A percentile compares a stretch with the other conserved stretches of the same genome.
Conservation (phyloP, 1,140 invertebrate genomes). For the Campoletis sonorensis region DNA sequence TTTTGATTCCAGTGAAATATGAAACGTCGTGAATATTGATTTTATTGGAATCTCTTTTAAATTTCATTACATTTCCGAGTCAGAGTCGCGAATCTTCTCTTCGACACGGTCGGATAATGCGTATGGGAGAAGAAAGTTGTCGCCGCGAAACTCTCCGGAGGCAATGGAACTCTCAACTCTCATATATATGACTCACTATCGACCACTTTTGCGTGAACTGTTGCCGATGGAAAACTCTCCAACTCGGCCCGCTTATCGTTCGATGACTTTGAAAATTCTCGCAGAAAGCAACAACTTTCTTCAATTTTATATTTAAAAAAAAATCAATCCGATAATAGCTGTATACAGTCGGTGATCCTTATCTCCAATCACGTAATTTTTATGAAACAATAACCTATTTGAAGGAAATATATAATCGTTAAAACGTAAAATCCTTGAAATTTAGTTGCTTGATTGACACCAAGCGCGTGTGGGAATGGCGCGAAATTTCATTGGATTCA, state of each 20-base stretch:
- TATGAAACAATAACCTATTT: neutral
- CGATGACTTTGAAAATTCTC: constrained; percentile 21
- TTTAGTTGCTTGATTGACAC: neutral
- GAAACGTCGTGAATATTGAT: neutral
- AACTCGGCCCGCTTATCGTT: neutral
- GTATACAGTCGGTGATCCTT: too few relatives aligned
- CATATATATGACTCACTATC: constrained; percentile 17
- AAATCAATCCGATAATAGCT: too few relatives aligned
- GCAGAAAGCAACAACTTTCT: neutral
- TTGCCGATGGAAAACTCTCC: constrained; percentile 11
- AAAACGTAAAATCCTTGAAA: too few relatives aligned
- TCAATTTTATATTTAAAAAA: neutral
- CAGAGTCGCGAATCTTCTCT: constrained; percentile 16
- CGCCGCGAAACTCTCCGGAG: constrained; percentile 55
- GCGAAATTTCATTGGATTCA: neutral
- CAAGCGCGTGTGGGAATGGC: neutral
- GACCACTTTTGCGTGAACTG: constrained; percentile 26
- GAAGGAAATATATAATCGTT: too few relatives aligned
- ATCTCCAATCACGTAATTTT: neutral
- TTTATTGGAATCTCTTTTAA: neutral
- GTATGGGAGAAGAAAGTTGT: constrained; percentile 61
- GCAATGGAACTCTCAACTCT: constrained; percentile 25
- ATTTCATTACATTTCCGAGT: neutral
- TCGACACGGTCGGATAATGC: neutral
- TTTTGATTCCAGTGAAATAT: neutral